Conservation (phyloP, 2,888 invertebrate species). For the Eupithecia inturbata region DNA sequence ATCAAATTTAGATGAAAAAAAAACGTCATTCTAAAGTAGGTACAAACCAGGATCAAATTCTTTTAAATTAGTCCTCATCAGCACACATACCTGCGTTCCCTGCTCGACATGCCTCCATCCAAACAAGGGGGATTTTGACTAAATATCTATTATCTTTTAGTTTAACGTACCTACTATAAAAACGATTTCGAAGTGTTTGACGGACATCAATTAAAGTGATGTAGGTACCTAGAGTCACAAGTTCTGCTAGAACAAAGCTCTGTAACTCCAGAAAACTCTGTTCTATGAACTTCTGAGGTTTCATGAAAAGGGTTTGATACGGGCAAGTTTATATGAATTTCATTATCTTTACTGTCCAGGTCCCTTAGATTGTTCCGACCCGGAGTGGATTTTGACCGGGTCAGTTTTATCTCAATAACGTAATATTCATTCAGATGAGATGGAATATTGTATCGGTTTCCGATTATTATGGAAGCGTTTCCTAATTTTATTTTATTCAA, state of each 20-base stretch:
- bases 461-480: neutral
- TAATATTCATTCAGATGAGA: slow-evolving; percentile 4
- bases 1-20: too few relatives aligned
- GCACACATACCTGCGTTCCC: too few relatives aligned
- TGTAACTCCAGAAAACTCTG: neutral
- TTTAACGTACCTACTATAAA: too few relatives aligned
- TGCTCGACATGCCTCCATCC: too few relatives aligned
- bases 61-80: too few relatives aligned
- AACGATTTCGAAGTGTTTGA: too few relatives aligned
- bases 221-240: neutral
- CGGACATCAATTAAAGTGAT: too few relatives aligned
- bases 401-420: slow-evolving; percentile 14
- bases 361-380: slow-evolving; percentile 22
- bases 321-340: slow-evolving; percentile 26
- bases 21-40: too few relatives aligned
- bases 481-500: neutral
- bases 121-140: too few relatives aligned
- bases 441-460: neutral
- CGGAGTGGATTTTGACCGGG: slow-evolving; percentile 28
- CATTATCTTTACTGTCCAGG: slow-evolving; percentile 31
- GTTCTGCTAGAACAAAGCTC: neutral
- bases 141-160: too few relatives aligned
- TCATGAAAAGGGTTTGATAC: neutral
- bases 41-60: too few relatives aligned
- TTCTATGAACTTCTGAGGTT: neutral